Evolutionary conservation across 2,113 vertebrate species (phyloP), one percentile per base, ranked within the genome.

Genomic region (Orientallactaga bullata): DNA sequence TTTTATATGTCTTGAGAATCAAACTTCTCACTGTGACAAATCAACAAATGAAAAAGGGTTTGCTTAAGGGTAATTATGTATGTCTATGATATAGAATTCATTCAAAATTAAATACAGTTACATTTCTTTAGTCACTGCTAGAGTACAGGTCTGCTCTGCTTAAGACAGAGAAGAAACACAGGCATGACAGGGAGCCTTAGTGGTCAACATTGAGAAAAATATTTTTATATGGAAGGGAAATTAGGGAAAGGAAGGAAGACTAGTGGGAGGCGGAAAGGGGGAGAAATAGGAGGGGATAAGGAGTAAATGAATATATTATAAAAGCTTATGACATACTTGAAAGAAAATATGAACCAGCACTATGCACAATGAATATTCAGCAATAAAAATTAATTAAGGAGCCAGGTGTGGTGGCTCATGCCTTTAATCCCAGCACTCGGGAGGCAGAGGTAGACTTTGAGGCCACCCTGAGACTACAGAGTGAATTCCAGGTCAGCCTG

Each of bases 51-150:
- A 74, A 47, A 60, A 85, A 87, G 12, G n/a, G 68, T 95, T 90
- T 42, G 20, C 79, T 94, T 94, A 80, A 91, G 68, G 63, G 71
- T 83, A 77, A 61, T 69, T 93, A 74, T 28, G 28, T 72, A 42
- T 96, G 66, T 87, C 47, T 80, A 4, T 28, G 83, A 61, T 76
- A 77, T 24, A 72, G 30, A 51, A 80, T 76, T 72, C 18, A 58
- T 20, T 73, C 51, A 86, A 89, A 93, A 63, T 51, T 39, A 74
- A 97, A 83, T 47, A 15, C 87, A 87, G 23, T 78, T 65, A 81
- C 20, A 91, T 37, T 37, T 66, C 9, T 35, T 72, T 0, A 21
- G 51, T 39, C 58, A 60, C 61, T 81, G 72, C 7, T 61, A 26
- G 9, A 55, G 26, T 73, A 69, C 18, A 39, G 10, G 35, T 55